A percentile compares a stretch with the other conserved stretches of the same genome.
Evolutionary conservation across 2,797 vertebrate species (phyloP).

Genomic region (Emydoidea blandingii): DNA sequence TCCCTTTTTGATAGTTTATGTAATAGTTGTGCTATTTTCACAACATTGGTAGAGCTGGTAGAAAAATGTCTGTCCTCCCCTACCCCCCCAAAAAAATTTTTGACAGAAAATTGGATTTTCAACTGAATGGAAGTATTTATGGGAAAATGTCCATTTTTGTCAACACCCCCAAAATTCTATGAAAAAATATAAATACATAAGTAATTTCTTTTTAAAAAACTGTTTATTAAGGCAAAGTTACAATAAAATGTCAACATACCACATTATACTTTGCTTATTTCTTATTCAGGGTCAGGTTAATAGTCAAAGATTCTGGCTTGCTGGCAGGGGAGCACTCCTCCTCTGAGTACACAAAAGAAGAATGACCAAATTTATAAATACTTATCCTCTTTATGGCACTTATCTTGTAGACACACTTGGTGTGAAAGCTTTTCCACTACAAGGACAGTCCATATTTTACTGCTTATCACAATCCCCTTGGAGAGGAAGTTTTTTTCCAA

Average conservation of each 20-base stretch:
- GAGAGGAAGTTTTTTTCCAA: neutral
- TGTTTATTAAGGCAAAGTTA: neutral
- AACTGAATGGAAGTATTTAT: neutral
- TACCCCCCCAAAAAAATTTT: no score
- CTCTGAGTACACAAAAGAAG: neutral
- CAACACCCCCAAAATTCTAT: neutral
- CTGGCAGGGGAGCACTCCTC: neutral
- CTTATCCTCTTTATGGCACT: neutral
- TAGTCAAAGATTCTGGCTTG: neutral
- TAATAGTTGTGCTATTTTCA: conserved; percentile 15
- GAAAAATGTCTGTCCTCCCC: neutral
- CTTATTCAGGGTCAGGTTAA: neutral
- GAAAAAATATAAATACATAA: neutral
- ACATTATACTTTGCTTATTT: neutral
- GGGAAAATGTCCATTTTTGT: neutral
- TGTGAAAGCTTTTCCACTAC: neutral
- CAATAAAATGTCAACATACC: neutral
- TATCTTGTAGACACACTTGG: neutral
- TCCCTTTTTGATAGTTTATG: neutral
- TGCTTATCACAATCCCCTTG: neutral
- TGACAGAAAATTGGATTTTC: neutral
- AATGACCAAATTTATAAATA: neutral
- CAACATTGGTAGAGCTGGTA: neutral
- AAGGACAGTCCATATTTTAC: neutral
- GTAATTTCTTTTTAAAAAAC: neutral